These are phyloP conservation scores for Hemibagrus wyckioides DNA, from an alignment of 2,113 vertebrate genomes.

Conservation along the genomic window DNA sequence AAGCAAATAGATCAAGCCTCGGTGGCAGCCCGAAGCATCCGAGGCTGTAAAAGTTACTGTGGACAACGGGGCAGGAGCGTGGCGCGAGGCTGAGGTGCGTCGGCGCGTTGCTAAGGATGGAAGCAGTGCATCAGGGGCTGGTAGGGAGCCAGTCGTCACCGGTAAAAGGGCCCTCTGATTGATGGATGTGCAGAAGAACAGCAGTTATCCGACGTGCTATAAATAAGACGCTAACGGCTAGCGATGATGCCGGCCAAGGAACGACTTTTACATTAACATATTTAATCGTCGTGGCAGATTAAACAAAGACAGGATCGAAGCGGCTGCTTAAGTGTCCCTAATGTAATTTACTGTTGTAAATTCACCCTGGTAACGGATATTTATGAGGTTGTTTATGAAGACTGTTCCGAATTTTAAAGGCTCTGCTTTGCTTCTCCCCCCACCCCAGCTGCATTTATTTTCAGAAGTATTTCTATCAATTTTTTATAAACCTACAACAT, in stretches of 20 bases:
- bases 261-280: constrained; percentile 69
- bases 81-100: constrained; percentile 38
- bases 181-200: constrained; percentile 56
- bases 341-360: constrained; percentile 61
- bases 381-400: constrained; percentile 68
- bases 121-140: constrained; percentile 63
- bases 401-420: constrained; percentile 61
- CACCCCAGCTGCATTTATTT: neutral
- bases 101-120: constrained; percentile 59
- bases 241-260: constrained; percentile 42
- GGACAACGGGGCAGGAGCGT: constrained; percentile 42
- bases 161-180: constrained; percentile 60
- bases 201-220: constrained; percentile 61
- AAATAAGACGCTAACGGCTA: constrained; percentile 67
- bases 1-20: constrained; percentile 35
- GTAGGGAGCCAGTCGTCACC: constrained; percentile 62
- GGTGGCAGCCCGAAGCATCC: constrained; percentile 26
- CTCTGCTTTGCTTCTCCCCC: neutral
- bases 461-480: neutral
- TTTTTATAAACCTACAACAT: neutral
- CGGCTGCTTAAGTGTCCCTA: constrained; percentile 56
- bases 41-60: constrained; percentile 49
- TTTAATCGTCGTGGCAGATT: constrained; percentile 74
- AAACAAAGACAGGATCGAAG: constrained; percentile 62
- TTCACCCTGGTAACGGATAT: constrained; percentile 55